A percentile compares a stretch with the other conserved stretches of the same genome.
Conservation (phyloP, 2,113 vertebrate species). For the Tenrec ecaudatus region DNA sequence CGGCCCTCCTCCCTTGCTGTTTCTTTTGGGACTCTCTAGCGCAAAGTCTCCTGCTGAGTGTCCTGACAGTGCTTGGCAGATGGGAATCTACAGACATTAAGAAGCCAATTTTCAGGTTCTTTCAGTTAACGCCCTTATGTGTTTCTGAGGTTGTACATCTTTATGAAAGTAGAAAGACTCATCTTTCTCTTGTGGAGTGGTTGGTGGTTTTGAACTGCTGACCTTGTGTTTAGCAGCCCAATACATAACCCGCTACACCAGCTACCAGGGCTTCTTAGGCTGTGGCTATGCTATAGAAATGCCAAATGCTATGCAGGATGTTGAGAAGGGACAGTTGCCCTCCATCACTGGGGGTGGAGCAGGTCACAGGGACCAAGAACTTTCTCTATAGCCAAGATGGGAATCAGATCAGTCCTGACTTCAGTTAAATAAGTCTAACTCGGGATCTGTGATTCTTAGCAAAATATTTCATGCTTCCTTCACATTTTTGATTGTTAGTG, state of each 20-base stretch:
- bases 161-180: too few species aligned
- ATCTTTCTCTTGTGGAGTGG: too few species aligned
- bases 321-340: neutral
- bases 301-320: neutral
- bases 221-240: too few species aligned
- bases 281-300: too few species aligned
- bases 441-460: neutral
- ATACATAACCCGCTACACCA: too few species aligned
- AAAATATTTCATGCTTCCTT: neutral
- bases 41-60: neutral
- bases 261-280: too few species aligned
- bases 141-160: too few species aligned
- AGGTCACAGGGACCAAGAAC: too few species aligned
- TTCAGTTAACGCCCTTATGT: neutral
- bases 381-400: neutral
- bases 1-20: neutral
- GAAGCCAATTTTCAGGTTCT: slow-evolving; percentile 21
- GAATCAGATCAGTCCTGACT: neutral
- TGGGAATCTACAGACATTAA: neutral
- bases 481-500: neutral
- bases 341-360: neutral
- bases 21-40: neutral
- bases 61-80: neutral
- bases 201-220: too few species aligned
- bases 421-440: neutral